Conservation (phyloP, 2,888 invertebrate species). For the Watsonalla binaria region DNA sequence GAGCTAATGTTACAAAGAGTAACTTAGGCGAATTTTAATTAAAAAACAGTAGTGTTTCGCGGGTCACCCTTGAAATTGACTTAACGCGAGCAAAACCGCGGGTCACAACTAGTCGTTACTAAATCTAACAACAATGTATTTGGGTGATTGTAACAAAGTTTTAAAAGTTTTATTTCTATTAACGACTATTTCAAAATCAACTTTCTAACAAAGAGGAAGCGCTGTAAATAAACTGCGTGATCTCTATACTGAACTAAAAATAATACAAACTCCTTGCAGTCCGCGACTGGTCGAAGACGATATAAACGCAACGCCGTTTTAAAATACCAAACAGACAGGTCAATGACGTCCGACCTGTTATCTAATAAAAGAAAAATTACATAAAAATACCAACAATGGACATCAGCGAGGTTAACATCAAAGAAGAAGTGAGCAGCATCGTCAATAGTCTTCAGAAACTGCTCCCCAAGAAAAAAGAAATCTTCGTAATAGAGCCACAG, state of each 20-base stretch:
- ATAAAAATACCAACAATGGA: constrained; percentile 53
- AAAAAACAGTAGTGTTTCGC: too few relatives aligned
- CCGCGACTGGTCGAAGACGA: constrained; percentile 52
- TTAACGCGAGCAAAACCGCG: too few relatives aligned
- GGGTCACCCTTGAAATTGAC: too few relatives aligned
- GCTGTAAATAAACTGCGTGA: constrained; percentile 23
- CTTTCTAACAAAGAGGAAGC: constrained; percentile 8
- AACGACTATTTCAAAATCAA: too few relatives aligned
- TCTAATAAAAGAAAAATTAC: constrained; percentile 40
- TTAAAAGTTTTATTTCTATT: too few relatives aligned
- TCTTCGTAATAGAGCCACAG: constrained; percentile 41
- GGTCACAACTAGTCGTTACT: too few relatives aligned
- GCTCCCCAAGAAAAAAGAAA: constrained; percentile 61
- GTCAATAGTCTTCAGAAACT: constrained; percentile 54
- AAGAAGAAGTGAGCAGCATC: constrained; percentile 61
- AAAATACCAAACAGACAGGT: constrained; percentile 60
- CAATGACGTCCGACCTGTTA: constrained; percentile 64
- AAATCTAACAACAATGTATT: too few relatives aligned
- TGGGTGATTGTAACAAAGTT: too few relatives aligned
- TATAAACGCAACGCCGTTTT: constrained; percentile 39
- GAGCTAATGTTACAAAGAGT: too few relatives aligned
- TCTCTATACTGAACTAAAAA: constrained; percentile 35
- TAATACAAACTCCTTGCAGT: constrained; percentile 54
- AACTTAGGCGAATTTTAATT: too few relatives aligned
- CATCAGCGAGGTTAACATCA: constrained; percentile 58